Conservation (phyloP, 1,140 invertebrate species). For the Chlorops oryzae region DNA sequence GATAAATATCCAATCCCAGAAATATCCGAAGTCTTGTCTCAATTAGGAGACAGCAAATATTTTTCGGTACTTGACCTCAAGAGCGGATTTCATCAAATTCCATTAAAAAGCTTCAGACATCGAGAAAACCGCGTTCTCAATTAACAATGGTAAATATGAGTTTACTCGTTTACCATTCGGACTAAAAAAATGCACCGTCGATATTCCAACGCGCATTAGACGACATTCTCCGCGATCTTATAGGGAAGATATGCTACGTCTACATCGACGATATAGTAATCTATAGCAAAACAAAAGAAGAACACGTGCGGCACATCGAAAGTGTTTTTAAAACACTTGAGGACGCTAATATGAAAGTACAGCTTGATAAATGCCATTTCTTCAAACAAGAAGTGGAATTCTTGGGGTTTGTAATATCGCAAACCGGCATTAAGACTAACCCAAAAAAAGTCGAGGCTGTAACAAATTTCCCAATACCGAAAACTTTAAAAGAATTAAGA, state of each 20-base stretch:
- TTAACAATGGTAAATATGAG: slow-evolving; percentile 11
- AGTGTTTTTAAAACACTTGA: slow-evolving; percentile 33
- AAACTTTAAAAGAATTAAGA: slow-evolving; percentile 20
- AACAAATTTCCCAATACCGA: slow-evolving; percentile 14
- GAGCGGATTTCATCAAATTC: slow-evolving; percentile 46
- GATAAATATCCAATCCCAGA: slow-evolving; percentile 52
- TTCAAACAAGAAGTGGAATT: slow-evolving; percentile 20
- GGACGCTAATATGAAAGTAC: slow-evolving; percentile 19
- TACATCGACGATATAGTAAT: slow-evolving; percentile 11
- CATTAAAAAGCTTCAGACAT: slow-evolving; percentile 1
- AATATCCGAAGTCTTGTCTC: slow-evolving; percentile 48
- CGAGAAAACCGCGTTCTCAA: slow-evolving; percentile 9
- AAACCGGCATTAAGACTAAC: slow-evolving; percentile 27
- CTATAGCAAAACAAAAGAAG: slow-evolving; percentile 11
- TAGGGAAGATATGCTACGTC: slow-evolving; percentile 5
- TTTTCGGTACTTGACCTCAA: slow-evolving; percentile 49
- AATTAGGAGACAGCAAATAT: slow-evolving; percentile 37
- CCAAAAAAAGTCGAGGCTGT: slow-evolving; percentile 28
- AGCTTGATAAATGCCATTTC: slow-evolving; percentile 27
- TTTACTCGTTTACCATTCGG: slow-evolving; percentile 9
- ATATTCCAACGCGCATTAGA: slow-evolving; percentile 3
- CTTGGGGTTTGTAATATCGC: slow-evolving; percentile 23
- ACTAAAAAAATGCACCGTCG: slow-evolving; percentile 8
- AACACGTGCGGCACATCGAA: slow-evolving; percentile 33
- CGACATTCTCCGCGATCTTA: slow-evolving; percentile 4